Conservation (phyloP, 2,888 invertebrate genomes). For the Mamestra brassicae region DNA sequence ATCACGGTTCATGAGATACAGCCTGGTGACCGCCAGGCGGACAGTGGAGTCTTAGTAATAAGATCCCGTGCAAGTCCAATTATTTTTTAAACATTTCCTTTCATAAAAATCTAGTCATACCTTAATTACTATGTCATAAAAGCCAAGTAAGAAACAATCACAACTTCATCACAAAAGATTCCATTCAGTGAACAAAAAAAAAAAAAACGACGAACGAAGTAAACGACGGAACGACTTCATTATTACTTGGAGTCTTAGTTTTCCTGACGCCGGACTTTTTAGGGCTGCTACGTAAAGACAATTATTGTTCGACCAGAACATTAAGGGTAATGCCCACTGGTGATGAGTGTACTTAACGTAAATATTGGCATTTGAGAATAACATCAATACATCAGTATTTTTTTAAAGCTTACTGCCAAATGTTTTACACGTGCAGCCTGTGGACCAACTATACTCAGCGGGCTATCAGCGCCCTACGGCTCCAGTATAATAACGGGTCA, state of each 20-base stretch:
- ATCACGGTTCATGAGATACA: too few species aligned
- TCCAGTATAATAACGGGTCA: too few species aligned
- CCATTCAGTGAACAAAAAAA: background rate
- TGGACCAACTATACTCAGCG: too few species aligned
- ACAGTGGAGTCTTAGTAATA: too few species aligned
- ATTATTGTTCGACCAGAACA: background rate
- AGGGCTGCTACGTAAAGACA: slow-evolving; percentile 11
- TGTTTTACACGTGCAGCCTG: too few species aligned
- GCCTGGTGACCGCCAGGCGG: too few species aligned
- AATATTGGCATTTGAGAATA: background rate
- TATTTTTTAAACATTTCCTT: too few species aligned
- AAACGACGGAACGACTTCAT: slow-evolving; percentile 16
- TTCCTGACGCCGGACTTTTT: background rate
- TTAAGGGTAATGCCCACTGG: background rate
- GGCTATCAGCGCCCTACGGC: too few species aligned
- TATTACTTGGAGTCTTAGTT: slow-evolving; percentile 27
- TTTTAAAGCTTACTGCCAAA: too few species aligned
- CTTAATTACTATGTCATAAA: background rate
- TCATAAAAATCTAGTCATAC: too few species aligned
- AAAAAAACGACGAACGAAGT: slow-evolving; percentile 3
- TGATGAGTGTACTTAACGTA: background rate
- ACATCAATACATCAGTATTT: background rate
- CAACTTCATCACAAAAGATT: background rate
- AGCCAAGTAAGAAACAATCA: slow-evolving; percentile 8
- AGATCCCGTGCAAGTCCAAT: too few species aligned